Evolutionary conservation across 2,797 vertebrate species (phyloP), one percentile per base, ranked within the genome.

Genomic region (Pipistrellus nathusii): DNA sequence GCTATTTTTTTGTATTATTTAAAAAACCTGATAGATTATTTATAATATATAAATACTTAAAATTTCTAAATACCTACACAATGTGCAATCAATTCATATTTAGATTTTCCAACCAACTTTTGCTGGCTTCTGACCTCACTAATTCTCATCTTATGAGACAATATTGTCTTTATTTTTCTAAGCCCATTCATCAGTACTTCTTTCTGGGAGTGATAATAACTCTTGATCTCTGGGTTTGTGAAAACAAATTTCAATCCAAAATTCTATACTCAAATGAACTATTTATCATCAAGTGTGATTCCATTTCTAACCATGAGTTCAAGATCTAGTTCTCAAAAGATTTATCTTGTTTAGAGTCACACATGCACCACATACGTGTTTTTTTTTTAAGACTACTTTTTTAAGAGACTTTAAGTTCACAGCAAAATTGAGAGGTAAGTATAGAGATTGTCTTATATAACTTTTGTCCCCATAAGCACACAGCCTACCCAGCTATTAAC

Each of bases 1-100:
- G 4, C n/a, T 25, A 44, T 81, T 88, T 78, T 93, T 27, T 3
- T 20, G 7, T 64, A 69, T 94, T 89, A 73, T 62, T 96, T 75
- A 59, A 23, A 80, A 93, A 93, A 32, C 17, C 32, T 71, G 38
- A 72, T 57, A 73, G 1, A 20, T 21, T 75, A 53, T 41, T 95
- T 81, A 78, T 2, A 57, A 51, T 85, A 15, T 69, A 51, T 48
- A 15, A 17, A 30, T 46, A 30, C 53, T 85, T 87, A 92, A 53
- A 72, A 57, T 84, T 89, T 48, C 46, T 30, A 86, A 88, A 55
- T 87, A 87, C 83, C 64, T 64, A 69, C 14, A 84, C 46, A 87
- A 80, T 48, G 87, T 88, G 41, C 0, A 68, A 11, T 90, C 32
- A 66, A 59, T 81, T 32, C 32, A 46, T 53, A 53, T 68, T 77